Conservation (phyloP, 2,888 invertebrate genomes). For the Kryphioiulus occultus region DNA sequence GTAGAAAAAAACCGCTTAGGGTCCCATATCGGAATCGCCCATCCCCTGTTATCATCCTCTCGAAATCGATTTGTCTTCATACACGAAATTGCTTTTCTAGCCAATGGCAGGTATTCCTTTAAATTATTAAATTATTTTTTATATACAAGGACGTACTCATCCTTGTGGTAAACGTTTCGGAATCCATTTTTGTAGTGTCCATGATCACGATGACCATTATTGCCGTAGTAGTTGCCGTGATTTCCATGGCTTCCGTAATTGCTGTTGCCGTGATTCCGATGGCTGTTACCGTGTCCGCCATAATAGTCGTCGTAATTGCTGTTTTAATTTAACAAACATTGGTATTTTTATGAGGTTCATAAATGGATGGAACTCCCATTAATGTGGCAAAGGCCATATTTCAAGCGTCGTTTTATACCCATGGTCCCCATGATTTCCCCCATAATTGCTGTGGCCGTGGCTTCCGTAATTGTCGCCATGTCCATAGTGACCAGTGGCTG, state of each 20-base stretch:
- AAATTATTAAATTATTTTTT: not conserved
- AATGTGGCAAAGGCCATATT: not conserved
- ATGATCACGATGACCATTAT: not conserved
- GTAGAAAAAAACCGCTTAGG: not conserved
- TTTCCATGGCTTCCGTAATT: slow-evolving; percentile 39
- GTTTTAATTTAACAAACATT: not conserved
- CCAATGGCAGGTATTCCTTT: not conserved
- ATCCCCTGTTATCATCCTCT: not conserved
- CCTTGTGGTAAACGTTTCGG: slow-evolving; percentile 47
- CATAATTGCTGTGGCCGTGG: not conserved
- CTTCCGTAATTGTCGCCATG: slow-evolving; percentile 55
- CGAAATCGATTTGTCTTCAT: not conserved
- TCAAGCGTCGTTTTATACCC: not conserved
- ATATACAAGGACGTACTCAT: not conserved
- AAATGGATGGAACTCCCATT: too few species aligned
- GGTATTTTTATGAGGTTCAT: too few species aligned
- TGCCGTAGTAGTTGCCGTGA: slow-evolving; percentile 38
- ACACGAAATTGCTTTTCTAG: not conserved
- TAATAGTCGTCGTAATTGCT: not conserved
- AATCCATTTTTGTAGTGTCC: slow-evolving; percentile 22
- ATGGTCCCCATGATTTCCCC: slow-evolving; percentile 68
- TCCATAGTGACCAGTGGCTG: slow-evolving; percentile 45
- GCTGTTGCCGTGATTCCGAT: slow-evolving; percentile 12
- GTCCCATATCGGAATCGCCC: not conserved
- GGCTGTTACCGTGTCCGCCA: too few species aligned